A percentile compares a stretch with the other conserved stretches of the same genome.
phyloP scores from a whole-genome alignment of 2,113 vertebrate genomes.

The Protobothrops flavoviridis region DNA sequence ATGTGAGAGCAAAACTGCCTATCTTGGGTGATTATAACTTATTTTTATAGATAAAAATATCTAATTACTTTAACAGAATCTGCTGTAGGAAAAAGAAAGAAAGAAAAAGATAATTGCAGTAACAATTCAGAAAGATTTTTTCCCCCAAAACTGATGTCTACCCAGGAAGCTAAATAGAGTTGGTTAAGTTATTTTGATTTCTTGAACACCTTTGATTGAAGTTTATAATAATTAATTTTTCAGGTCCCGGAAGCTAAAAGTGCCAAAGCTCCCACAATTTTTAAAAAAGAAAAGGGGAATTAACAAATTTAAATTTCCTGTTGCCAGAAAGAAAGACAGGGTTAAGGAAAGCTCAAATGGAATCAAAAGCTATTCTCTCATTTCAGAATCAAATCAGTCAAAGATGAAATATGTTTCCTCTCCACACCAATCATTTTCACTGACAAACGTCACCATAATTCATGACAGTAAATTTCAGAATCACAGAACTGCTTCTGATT shows the following conservation, averaged over 20 bases:
- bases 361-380: constrained; percentile 32
- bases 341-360: constrained; percentile 31
- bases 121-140: constrained; percentile 70
- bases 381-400: neutral
- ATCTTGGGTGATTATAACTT: constrained; percentile 62
- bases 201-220: constrained; percentile 61
- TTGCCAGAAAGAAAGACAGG: neutral
- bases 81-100: constrained; percentile 43
- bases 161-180: constrained; percentile 67
- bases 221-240: constrained; percentile 65
- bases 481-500: neutral
- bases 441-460: neutral
- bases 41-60: constrained; percentile 64
- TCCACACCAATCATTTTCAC: neutral
- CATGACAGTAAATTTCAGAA: neutral
- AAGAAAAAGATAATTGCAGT: constrained; percentile 65
- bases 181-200: constrained; percentile 71
- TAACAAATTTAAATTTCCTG: constrained; percentile 48
- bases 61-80: constrained; percentile 69
- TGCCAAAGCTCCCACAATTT: constrained; percentile 42
- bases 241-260: constrained; percentile 58
- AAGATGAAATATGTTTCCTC: accelerated
- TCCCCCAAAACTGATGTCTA: constrained; percentile 60
- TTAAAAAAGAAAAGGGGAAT: constrained; percentile 15
- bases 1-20: constrained; percentile 64